A percentile compares a stretch with the other conserved stretches of the same genome.
Conservation (phyloP, 2,797 vertebrate genomes). For the Rhadinocentrus ornatus region DNA sequence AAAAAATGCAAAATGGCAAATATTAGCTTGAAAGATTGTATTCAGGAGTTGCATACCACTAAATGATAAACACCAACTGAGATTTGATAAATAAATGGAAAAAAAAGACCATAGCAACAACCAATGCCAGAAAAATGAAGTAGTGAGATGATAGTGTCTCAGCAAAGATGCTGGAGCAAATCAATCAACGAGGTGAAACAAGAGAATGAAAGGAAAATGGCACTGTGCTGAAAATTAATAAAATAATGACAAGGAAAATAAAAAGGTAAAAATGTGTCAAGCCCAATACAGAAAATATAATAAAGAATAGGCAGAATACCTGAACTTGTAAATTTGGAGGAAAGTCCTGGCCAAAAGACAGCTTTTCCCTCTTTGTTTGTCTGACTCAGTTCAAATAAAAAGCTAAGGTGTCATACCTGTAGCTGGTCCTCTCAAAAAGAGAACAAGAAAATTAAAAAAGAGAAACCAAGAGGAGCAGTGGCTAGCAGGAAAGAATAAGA, state of each 20-base stretch:
- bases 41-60: conserved; percentile 46
- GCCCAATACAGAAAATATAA: neutral
- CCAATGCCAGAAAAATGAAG: conserved; percentile 32
- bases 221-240: conserved; percentile 22
- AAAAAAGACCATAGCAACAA: conserved; percentile 53
- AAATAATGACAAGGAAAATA: conserved; percentile 24
- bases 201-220: conserved; percentile 18
- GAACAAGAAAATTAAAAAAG: conserved; percentile 23
- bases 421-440: conserved; percentile 53
- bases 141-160: conserved; percentile 54
- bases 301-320: conserved; percentile 66
- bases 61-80: conserved; percentile 66
- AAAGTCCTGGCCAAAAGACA: conserved; percentile 47
- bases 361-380: conserved; percentile 54
- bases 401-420: conserved; percentile 66
- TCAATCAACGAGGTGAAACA: conserved; percentile 38
- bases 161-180: conserved; percentile 44
- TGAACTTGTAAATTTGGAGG: conserved; percentile 57
- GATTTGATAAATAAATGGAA: conserved; percentile 75
- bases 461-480: conserved; percentile 31
- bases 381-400: conserved; percentile 59
- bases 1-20: conserved; percentile 60
- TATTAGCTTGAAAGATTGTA: conserved; percentile 40
- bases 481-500: conserved; percentile 22
- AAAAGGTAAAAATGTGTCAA: conserved; percentile 1